Percentiles rank a stretch among this genome's conserved stretches.
These are phyloP conservation scores for Calyptommatus sinebrachiatus DNA, from an alignment of 2,113 vertebrate genomes.

Conservation along the genomic window DNA sequence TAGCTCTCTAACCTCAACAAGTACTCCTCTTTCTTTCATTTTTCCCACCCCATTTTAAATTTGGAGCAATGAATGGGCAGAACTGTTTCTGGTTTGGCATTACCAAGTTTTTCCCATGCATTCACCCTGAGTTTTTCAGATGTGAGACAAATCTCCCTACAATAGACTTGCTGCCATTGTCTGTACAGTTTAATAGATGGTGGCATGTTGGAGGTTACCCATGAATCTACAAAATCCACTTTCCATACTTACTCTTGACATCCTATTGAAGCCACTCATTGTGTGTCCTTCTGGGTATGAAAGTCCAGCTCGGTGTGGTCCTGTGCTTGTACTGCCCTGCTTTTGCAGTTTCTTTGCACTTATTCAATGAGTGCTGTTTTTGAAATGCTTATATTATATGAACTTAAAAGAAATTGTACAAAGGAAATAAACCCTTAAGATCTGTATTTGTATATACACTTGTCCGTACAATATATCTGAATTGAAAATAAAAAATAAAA, in stretches of 20 bases:
- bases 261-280: conserved; percentile 81
- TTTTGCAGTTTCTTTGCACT: conserved; percentile 81
- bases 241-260: conserved; percentile 81
- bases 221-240: conserved; percentile 77
- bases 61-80: conserved; percentile 83
- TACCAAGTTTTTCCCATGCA: conserved; percentile 89
- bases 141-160: conserved; percentile 86
- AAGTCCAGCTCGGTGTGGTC: conserved; percentile 79
- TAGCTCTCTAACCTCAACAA: conserved; percentile 30
- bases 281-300: conserved; percentile 81
- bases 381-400: conserved; percentile 95
- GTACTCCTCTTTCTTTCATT: conserved; percentile 26
- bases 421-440: conserved; percentile 74
- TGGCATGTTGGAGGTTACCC: conserved; percentile 87
- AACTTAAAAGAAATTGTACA: conserved; percentile 82
- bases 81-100: conserved; percentile 88
- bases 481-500: conserved; percentile 84
- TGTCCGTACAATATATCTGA: conserved; percentile 98
- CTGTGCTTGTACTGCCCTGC: conserved; percentile 78
- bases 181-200: conserved; percentile 88
- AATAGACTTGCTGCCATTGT: conserved; percentile 87
- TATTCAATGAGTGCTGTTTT: conserved; percentile 84
- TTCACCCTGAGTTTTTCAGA: conserved; percentile 81
- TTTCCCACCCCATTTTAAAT: conserved; percentile 65
- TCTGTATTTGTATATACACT: conserved; percentile 99